Percentiles rank a stretch among this genome's conserved stretches.
Conservation (phyloP, 2,797 vertebrate species). For the Notamacropus eugenii region DNA sequence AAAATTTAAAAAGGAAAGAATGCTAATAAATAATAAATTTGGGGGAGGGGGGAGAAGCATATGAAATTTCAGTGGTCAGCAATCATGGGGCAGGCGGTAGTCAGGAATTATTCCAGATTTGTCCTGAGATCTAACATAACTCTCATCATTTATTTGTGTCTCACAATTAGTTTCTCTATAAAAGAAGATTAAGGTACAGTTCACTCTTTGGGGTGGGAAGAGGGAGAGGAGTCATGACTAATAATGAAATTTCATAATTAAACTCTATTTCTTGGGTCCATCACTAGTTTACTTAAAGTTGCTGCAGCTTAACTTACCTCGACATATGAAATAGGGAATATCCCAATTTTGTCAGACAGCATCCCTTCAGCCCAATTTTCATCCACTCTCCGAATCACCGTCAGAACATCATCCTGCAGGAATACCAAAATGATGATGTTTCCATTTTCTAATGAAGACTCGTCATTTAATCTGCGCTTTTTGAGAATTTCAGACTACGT, state of each 20-base stretch:
- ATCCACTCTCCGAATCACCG: constrained; percentile 98
- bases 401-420: constrained; percentile 95
- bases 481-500: neutral
- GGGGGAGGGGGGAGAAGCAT: neutral
- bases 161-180: neutral
- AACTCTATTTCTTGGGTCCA: neutral
- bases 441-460: constrained; percentile 55
- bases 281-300: neutral
- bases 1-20: neutral
- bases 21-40: neutral
- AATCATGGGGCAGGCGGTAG: neutral
- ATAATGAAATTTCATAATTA: neutral
- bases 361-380: constrained; percentile 99
- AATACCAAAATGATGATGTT: constrained; percentile 76
- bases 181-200: neutral
- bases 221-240: neutral
- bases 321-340: constrained; percentile 99
- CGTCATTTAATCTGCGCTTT: constrained; percentile 56
- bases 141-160: neutral
- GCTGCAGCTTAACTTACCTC: constrained; percentile 89
- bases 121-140: neutral
- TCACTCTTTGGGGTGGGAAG: neutral
- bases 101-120: neutral
- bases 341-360: constrained; percentile 99
- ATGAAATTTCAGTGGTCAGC: neutral